phyloP scores from a whole-genome alignment of 1,140 invertebrate species.

The Calliopsis andreniformis region DNA sequence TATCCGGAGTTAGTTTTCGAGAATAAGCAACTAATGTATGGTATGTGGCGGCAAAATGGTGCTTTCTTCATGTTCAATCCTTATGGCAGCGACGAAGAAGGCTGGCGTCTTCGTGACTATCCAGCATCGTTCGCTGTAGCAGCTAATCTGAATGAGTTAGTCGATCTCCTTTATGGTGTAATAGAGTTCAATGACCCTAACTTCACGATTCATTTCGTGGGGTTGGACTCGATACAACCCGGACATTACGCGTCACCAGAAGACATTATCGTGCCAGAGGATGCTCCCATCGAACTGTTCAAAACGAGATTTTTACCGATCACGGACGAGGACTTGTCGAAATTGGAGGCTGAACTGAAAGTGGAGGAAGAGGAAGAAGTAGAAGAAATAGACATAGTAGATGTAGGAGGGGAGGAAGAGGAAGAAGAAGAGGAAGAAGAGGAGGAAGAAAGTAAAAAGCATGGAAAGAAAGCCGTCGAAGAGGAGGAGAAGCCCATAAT shows the following conservation, averaged over 20 bases:
- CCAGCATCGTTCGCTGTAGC: conserved; percentile 67
- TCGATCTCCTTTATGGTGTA: conserved; percentile 66
- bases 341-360: conserved; percentile 30
- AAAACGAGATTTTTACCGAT: conserved; percentile 72
- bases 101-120: conserved; percentile 62
- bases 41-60: conserved; percentile 66
- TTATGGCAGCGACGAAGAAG: conserved; percentile 72
- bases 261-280: conserved; percentile 42
- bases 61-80: conserved; percentile 75
- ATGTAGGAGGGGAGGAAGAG: conserved; percentile 21
- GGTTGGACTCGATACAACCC: conserved; percentile 61
- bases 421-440: conserved; percentile 55
- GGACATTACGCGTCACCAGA: conserved; percentile 49
- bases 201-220: conserved; percentile 70
- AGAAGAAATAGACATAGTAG: background rate
- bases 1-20: conserved; percentile 71
- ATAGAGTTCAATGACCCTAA: conserved; percentile 70
- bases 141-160: conserved; percentile 67
- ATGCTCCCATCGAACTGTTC: conserved; percentile 56
- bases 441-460: conserved; percentile 18
- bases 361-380: conserved; percentile 6
- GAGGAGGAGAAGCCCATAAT: conserved; percentile 35
- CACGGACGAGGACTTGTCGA: conserved; percentile 68
- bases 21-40: conserved; percentile 72
- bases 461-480: background rate